Evolutionary conservation across 2,797 vertebrate genomes (phyloP).

Genomic region (Bovichtus diacanthus): DNA sequence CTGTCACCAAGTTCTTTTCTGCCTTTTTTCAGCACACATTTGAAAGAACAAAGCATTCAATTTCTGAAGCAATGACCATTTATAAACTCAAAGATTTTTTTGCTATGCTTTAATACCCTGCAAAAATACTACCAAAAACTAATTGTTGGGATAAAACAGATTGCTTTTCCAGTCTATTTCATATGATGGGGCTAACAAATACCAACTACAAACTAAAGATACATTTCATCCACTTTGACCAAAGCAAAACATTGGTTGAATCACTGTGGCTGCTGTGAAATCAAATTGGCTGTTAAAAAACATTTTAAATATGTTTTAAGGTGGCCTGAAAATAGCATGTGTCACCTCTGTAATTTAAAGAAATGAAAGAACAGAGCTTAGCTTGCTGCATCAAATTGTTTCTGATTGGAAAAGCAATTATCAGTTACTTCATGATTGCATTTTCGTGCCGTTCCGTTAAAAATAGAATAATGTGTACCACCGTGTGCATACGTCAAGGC

Average conservation of each 20-base stretch:
- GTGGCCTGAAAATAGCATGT: background rate
- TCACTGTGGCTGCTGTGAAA: background rate
- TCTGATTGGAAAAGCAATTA: slow-evolving; percentile 45
- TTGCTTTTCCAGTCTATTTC: slow-evolving; percentile 5
- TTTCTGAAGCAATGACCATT: slow-evolving; percentile 49
- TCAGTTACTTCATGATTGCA: slow-evolving; percentile 44
- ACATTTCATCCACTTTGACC: background rate
- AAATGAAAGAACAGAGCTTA: slow-evolving; percentile 4
- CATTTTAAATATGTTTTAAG: background rate
- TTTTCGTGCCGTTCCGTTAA: slow-evolving; percentile 25
- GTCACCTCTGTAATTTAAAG: background rate
- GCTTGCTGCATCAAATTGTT: slow-evolving; percentile 27
- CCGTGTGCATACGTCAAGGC: slow-evolving; percentile 47
- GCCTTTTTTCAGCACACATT: slow-evolving; percentile 18
- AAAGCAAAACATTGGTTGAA: background rate
- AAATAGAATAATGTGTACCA: slow-evolving; percentile 36
- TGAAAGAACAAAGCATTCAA: slow-evolving; percentile 24
- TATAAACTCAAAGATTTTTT: slow-evolving; percentile 35
- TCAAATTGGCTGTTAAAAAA: background rate
- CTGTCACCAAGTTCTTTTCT: no score
- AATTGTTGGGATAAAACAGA: slow-evolving; percentile 6
- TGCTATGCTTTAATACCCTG: slow-evolving; percentile 7
- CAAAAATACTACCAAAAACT: slow-evolving; percentile 10
- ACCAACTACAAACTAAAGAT: background rate
- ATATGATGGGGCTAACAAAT: background rate